Base-by-base conservation (phyloP, 1,140 invertebrate species). In the Papilio polyxenes region DNA sequence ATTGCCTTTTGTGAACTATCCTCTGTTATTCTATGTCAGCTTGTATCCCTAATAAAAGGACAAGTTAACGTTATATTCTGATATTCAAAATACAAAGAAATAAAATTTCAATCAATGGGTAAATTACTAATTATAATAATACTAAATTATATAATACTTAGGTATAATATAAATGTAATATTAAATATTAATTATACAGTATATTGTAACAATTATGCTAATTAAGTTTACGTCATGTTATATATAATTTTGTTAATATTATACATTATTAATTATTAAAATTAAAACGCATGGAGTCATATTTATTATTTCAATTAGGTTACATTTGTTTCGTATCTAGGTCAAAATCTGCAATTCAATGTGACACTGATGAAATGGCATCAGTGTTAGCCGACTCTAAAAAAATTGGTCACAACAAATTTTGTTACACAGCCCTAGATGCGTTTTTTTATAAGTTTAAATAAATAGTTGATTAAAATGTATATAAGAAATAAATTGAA, bases 301-400 rank as follows among this genome's bases (percentile, higher is more conserved):
- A 65, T 72, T 72, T 72, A 17, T 37, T 72, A 72, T 31, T 37
- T 40, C 13, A 72, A 72, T 72, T 72, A 72, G 65, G 65, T 72
- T 72, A 72, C 31, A 69, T 10, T 65, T 23, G 10, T 72, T 72
- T 72, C 65, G 65, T 72, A 37, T 72, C 23, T 72, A 72, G 65
- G 65, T 72, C 65, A 15, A 15, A 72, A 72, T 72, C 31, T 72
- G 65, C 65, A 72, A 72, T 31, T 72, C 65, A 72, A 72, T 72
- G 65, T 72, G 65, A 72, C 65, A 72, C 31, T 72, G 65, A 72
- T 72, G 65, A 72, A 72, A 72, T 72, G 65, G 13, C 65, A 72
- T 72, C 65, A 72, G 11, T 72, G 65, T 40, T 72, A 72, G 23
- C 31, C 31, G 31, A 37, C 65, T 72, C 65, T 72, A 44, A 72